Evolutionary conservation across 1,140 invertebrate genomes (phyloP), one percentile per base, ranked within the genome.

Genomic region (Drosophila santomea): DNA sequence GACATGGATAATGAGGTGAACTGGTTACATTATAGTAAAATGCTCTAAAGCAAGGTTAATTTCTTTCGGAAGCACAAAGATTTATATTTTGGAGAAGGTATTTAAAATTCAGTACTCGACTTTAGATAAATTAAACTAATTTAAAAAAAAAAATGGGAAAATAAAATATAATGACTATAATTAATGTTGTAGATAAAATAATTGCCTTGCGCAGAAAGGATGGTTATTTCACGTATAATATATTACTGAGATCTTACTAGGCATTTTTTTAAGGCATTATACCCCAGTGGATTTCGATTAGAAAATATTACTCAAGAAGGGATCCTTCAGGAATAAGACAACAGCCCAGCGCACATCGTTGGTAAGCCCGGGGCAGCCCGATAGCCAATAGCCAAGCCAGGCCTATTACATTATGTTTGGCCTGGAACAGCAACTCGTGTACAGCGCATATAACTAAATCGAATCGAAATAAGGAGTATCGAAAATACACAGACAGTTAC

Each of bases 261-360:
- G 2, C 32, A 35, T 36, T 4, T 11, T 3, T 3, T 50, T 3
- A 15, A 35, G 17, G 45, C 11, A 25, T 54, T 38, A 17, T 28
- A 60, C n/a, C 25, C 11, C 23, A 61, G 2, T 17, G 25, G 17
- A 39, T 10, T 60, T 54, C 4, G 6, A 5, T 32, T 32, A 8
- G 25, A 8, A 41, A 20, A 32, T n/a, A 8, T 45, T 36, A 2
- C 20, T 38, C 17, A 11, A 14, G n/a, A 4, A 5, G 1, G 12
- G 4, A 15, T 4, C 36, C 28, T 3, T n/a, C 12, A 6, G 35
- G 3, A 43, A 20, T 36, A n/a, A 44, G 51, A 63, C 71, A 74
- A 72, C 72, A 74, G 72, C 59, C 71, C 72, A 74, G 72, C 71
- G 56, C 72, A 74, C 72, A 74, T 74, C 51, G 50, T 74, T 74